A percentile compares a stretch with the other conserved stretches of the same genome.
phyloP scores from a whole-genome alignment of 2,888 invertebrate species.

The Tanypteryx hageni region DNA sequence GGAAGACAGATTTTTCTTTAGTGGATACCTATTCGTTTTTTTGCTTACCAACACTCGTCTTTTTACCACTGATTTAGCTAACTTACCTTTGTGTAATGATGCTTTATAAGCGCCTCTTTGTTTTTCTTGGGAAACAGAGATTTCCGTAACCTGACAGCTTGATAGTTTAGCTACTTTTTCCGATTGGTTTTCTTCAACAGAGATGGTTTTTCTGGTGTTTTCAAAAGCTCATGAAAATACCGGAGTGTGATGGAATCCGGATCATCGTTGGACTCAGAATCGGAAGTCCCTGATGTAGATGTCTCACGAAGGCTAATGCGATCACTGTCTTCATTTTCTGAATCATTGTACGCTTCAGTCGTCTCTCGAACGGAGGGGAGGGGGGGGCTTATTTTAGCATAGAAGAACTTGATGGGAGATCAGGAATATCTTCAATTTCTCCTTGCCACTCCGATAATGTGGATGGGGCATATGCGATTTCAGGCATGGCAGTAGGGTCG shows the following conservation, averaged over 20 bases:
- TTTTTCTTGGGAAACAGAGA: too few species aligned
- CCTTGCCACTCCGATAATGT: too few species aligned
- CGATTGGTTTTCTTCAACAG: background rate
- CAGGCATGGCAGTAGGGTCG: too few species aligned
- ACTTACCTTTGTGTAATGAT: too few species aligned
- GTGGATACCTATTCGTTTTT: too few species aligned
- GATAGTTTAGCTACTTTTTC: background rate
- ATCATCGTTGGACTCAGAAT: background rate
- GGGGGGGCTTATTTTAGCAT: background rate
- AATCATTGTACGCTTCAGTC: background rate
- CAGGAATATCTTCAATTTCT: background rate
- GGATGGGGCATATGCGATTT: too few species aligned
- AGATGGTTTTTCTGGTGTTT: background rate
- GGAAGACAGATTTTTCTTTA: too few species aligned
- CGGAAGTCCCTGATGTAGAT: background rate
- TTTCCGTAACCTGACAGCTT: too few species aligned
- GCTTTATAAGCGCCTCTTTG: too few species aligned
- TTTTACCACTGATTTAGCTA: too few species aligned
- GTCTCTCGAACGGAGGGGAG: background rate
- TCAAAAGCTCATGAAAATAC: background rate
- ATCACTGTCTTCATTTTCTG: background rate
- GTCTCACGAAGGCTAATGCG: background rate
- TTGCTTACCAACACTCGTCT: too few species aligned
- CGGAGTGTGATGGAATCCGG: background rate
- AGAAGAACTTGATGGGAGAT: background rate